phyloP scores from a whole-genome alignment of 2,888 invertebrate species.

The Drosophila barbarae region DNA sequence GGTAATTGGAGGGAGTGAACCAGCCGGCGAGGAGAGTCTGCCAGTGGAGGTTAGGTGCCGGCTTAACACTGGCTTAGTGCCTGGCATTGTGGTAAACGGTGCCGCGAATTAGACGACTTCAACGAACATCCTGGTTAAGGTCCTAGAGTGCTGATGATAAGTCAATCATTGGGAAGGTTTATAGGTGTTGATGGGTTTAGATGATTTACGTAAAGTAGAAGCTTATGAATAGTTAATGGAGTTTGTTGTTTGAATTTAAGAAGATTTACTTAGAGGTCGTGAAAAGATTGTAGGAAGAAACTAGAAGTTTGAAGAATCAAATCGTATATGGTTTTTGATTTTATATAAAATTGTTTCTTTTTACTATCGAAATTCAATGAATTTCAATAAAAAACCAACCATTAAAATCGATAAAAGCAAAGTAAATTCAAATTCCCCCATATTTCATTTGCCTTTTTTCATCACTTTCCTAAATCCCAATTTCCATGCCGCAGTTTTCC shows the following conservation, averaged over 20 bases:
- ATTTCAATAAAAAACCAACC: not conserved
- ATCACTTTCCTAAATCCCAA: conserved; percentile 1
- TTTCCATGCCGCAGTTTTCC: conserved; percentile 12
- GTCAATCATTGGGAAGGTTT: conserved; percentile 1
- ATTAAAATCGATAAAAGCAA: not conserved
- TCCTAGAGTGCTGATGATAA: not conserved
- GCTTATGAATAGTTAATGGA: not conserved
- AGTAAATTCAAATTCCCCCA: not conserved
- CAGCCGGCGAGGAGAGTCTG: not conserved
- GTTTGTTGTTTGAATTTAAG: not conserved
- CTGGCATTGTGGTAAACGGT: conserved; percentile 23
- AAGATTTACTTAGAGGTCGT: not conserved
- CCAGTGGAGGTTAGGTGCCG: conserved; percentile 30
- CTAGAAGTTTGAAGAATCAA: not conserved
- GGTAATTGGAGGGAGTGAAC: conserved; percentile 35
- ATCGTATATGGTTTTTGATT: not conserved
- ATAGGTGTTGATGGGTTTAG: not conserved
- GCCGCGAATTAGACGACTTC: conserved; percentile 16
- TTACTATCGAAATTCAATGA: too few species aligned
- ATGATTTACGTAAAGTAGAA: not conserved
- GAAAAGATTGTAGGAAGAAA: not conserved
- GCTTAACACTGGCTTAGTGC: conserved; percentile 49
- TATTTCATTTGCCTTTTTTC: not conserved
- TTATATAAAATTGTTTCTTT: too few species aligned
- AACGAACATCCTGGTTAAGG: not conserved